These are phyloP conservation scores for Stramonita haemastoma DNA, from an alignment of 2,888 invertebrate species.

Conservation along the genomic window DNA sequence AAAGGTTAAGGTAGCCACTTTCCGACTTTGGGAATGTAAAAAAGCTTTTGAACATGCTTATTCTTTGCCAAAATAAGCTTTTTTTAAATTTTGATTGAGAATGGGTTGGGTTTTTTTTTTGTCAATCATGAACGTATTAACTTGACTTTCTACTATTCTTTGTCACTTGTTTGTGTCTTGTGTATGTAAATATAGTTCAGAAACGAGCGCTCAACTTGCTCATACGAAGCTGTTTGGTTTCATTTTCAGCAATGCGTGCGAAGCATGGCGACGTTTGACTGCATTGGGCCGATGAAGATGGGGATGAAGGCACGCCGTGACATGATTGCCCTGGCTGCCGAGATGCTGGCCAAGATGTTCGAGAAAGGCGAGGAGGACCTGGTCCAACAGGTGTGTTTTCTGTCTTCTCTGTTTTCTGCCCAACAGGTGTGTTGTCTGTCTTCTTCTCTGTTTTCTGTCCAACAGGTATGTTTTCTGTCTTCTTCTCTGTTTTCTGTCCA, in stretches of 20 bases:
- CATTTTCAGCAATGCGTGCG: conserved; percentile 68
- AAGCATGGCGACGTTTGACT: conserved; percentile 86
- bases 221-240: no score
- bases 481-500: background rate
- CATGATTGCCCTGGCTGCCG: conserved; percentile 90
- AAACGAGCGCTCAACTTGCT: no score
- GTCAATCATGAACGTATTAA: no score
- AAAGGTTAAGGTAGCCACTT: no score
- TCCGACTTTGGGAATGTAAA: no score
- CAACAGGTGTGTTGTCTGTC: background rate
- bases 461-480: background rate
- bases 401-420: background rate
- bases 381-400: conserved; percentile 81
- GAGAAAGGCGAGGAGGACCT: conserved; percentile 85
- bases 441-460: background rate
- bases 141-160: no score
- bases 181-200: no score
- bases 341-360: conserved; percentile 91
- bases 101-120: no score
- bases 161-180: no score
- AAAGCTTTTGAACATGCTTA: no score
- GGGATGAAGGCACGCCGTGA: conserved; percentile 92
- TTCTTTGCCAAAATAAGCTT: no score
- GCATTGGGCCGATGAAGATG: conserved; percentile 91
- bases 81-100: no score